Percentiles rank a stretch among this genome's conserved stretches.
Conservation (phyloP, 92 coral and sea anemone species). For the Parazoanthus swiftii region DNA sequence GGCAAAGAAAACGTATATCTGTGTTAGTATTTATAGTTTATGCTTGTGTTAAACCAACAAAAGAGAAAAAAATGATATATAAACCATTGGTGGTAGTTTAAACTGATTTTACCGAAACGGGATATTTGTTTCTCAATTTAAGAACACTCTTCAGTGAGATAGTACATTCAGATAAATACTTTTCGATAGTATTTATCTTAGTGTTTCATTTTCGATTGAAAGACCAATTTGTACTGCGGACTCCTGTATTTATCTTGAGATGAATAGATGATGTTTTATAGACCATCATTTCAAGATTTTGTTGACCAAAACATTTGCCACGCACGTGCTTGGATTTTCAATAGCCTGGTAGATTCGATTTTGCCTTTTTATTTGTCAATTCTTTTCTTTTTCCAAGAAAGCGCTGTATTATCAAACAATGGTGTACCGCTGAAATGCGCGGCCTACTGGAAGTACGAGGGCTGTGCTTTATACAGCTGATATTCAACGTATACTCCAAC, state of each 20-base stretch:
- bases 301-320: neutral
- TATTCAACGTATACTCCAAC: neutral
- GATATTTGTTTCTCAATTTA: too few species aligned
- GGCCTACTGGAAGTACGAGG: neutral
- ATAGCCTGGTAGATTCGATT: neutral
- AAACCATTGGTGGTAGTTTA: too few species aligned
- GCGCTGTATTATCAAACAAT: constrained; percentile 1
- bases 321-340: neutral
- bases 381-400: neutral
- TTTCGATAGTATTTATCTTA: neutral
- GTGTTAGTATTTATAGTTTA: neutral
- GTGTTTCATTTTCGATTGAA: neutral
- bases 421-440: constrained; percentile 15
- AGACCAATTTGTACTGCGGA: neutral
- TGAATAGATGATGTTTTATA: neutral
- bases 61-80: neutral
- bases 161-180: neutral
- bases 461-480: neutral
- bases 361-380: neutral
- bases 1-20: neutral
- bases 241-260: neutral
- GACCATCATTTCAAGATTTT: neutral
- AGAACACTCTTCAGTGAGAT: too few species aligned
- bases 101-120: too few species aligned
- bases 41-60: neutral